These are phyloP conservation scores for Centropyge bicolor DNA, from an alignment of 2,797 vertebrate genomes.

Conservation along the genomic window DNA sequence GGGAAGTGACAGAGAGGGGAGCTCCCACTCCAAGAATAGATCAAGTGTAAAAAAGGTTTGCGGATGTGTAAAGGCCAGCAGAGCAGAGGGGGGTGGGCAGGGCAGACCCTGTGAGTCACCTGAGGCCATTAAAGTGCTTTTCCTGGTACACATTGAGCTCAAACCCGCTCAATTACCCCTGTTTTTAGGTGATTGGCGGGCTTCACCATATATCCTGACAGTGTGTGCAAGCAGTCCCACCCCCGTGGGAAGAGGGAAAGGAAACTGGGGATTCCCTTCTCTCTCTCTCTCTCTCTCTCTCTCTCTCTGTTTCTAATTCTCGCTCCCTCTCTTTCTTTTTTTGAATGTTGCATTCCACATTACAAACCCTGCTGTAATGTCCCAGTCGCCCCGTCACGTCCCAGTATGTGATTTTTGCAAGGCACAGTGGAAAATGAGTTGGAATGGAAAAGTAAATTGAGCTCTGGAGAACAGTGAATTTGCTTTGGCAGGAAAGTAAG, in stretches of 20 bases:
- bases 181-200: conserved; percentile 62
- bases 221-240: conserved; percentile 39
- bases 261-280: conserved; percentile 26
- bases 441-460: conserved; percentile 44
- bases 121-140: conserved; percentile 58
- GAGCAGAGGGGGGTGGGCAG: not conserved
- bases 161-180: conserved; percentile 13
- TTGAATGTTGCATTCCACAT: conserved; percentile 22
- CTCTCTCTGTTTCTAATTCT: not conserved
- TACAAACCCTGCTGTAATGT: conserved; percentile 16
- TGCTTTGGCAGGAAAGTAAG: conserved; percentile 31
- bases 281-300: not conserved
- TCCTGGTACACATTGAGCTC: conserved; percentile 22
- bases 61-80: conserved; percentile 37
- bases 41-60: conserved; percentile 38
- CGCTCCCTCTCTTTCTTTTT: not conserved
- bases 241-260: conserved; percentile 7
- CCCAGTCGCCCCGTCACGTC: not conserved
- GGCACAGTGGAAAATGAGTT: conserved; percentile 25
- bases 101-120: conserved; percentile 10
- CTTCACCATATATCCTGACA: conserved; percentile 58
- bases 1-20: conserved; percentile 5
- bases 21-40: conserved; percentile 25
- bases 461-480: conserved; percentile 48
- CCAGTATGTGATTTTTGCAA: conserved; percentile 14